Evolutionary conservation across 2,113 vertebrate species (phyloP), one percentile per base, ranked within the genome.

Genomic region (Triplophysa tibetana): DNA sequence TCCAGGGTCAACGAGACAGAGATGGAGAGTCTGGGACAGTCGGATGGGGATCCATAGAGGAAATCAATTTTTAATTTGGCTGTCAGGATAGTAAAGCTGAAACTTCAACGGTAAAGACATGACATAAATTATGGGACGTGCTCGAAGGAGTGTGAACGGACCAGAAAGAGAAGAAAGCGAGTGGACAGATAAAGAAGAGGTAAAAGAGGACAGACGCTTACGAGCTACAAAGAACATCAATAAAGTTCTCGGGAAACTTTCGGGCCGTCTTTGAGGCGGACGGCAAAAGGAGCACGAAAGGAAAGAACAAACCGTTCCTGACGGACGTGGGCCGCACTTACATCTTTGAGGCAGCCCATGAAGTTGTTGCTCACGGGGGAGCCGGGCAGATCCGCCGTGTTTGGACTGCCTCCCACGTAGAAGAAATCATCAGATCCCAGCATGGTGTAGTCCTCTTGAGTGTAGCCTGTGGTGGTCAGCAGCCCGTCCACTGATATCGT

Each of bases 281-380:
- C 8, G 0, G 54, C 13, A 16, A 23, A 43, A 74, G 9, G 23
- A 11, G 3, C 14, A 24, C 24, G 29, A 75, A 45, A 50, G 16
- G 5, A 38, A 72, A 58, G 26, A 38, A 70, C 48, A 33, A 72
- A 72, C 38, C 3, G 17, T 63, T 63, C 24, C 54, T 13, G 17
- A 61, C 29, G 56, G 54, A 21, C 13, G 13, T 21, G 24, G 41
- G 10, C 29, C 2, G 48, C 14, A 92, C 96, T 96, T 90, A 98
- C 96, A 17, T 98, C 94, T 90, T 95, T 97, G 73, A 98, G 94
- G 83, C 96, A 98, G 84, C 96, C 96, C 94, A 96, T 96, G 90
- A 97, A 98, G 93, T 98, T 98, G 92, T 97, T 98, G 94, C 96
- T 97, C 90, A 97, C 94, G 0, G 95, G 95, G 0, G 96, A 98